Evolutionary conservation across 2,113 vertebrate species (phyloP).

Genomic region (Thamnaconus septentrionalis): DNA sequence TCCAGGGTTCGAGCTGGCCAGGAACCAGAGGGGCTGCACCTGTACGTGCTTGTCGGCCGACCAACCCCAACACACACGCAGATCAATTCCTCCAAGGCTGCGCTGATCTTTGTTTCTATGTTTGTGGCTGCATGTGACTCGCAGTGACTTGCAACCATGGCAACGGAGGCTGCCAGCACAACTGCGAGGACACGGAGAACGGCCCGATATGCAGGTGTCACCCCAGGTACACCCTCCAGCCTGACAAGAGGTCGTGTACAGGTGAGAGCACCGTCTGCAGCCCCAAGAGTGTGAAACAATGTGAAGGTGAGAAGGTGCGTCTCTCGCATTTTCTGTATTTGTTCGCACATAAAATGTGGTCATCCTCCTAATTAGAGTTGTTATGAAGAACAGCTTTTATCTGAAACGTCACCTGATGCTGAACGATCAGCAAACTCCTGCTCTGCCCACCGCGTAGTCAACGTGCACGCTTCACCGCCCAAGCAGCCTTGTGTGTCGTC

Average conservation of each 20-base stretch:
- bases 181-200: slow-evolving; percentile 88
- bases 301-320: neutral
- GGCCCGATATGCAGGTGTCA: slow-evolving; percentile 93
- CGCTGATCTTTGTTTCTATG: slow-evolving; percentile 26
- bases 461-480: no score
- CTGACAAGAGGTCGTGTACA: slow-evolving; percentile 86
- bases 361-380: no score
- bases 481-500: no score
- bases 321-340: no score
- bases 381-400: no score
- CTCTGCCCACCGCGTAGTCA: no score
- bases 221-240: slow-evolving; percentile 84
- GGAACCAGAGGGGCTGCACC: slow-evolving; percentile 91
- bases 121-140: slow-evolving; percentile 25
- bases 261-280: slow-evolving; percentile 77
- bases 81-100: neutral
- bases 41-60: slow-evolving; percentile 76
- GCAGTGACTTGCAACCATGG: slow-evolving; percentile 96
- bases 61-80: neutral
- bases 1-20: slow-evolving; percentile 93
- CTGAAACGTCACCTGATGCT: no score
- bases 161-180: slow-evolving; percentile 96
- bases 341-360: no score
- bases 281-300: neutral
- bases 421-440: no score